A percentile compares a stretch with the other conserved stretches of the same genome.
Conservation (phyloP, 2,113 vertebrate genomes). For the Gavialis gangeticus region DNA sequence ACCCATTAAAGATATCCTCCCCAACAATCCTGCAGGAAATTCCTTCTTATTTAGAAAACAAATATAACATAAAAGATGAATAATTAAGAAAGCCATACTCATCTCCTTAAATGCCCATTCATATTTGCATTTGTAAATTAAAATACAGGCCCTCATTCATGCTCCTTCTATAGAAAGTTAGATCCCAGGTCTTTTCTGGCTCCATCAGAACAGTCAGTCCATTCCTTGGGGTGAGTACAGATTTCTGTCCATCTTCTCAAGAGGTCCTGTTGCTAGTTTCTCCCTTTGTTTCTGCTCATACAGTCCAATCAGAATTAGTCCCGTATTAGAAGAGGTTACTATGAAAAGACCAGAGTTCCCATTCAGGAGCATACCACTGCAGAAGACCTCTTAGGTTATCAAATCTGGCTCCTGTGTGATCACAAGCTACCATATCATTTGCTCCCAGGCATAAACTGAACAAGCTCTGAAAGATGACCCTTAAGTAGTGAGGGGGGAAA, state of each 20-base stretch:
- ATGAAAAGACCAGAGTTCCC: not conserved
- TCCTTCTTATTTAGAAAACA: not conserved
- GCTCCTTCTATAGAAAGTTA: not conserved
- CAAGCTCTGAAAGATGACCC: not conserved
- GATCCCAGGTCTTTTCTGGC: not conserved
- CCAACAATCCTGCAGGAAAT: not conserved
- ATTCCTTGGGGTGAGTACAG: not conserved
- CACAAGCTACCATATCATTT: not conserved
- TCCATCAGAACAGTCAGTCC: not conserved
- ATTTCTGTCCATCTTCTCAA: fast-evolving
- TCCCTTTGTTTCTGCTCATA: not conserved
- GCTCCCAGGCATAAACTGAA: constrained; percentile 10
- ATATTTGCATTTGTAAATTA: not conserved
- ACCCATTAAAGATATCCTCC: not conserved
- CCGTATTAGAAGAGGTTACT: not conserved
- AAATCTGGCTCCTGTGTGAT: not conserved
- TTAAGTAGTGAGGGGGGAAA: too few relatives aligned
- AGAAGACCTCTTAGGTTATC: fast-evolving
- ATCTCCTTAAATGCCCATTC: not conserved
- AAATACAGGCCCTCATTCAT: not conserved
- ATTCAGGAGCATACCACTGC: not conserved
- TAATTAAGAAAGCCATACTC: not conserved
- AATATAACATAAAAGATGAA: not conserved
- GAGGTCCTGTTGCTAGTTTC: fast-evolving
- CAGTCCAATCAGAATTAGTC: not conserved